Evolutionary conservation across 2,888 invertebrate genomes (phyloP).

Genomic region (Heliothis peltigera): DNA sequence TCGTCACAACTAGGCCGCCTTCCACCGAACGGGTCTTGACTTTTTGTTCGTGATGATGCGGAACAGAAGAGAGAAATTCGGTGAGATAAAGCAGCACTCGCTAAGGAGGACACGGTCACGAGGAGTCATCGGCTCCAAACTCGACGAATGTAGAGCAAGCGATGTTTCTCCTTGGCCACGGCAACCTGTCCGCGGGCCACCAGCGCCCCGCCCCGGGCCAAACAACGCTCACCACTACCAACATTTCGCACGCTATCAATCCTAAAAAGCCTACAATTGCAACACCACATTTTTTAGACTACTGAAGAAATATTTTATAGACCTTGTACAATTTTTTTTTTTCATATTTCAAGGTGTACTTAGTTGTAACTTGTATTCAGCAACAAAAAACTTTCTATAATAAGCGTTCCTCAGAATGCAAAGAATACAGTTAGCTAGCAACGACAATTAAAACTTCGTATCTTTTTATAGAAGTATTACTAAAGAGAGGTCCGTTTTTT

Average conservation of each 20-base stretch:
- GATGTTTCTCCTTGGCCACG: conserved; percentile 82
- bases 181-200: conserved; percentile 77
- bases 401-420: conserved; percentile 40
- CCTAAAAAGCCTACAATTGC: conserved; percentile 57
- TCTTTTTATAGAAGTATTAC: conserved; percentile 34
- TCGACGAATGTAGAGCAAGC: conserved; percentile 84
- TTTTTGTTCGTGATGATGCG: conserved; percentile 88
- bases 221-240: conserved; percentile 63
- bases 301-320: conserved; percentile 42
- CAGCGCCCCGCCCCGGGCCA: conserved; percentile 75
- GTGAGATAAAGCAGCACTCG: conserved; percentile 85
- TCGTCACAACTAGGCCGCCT: conserved; percentile 84
- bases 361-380: conserved; percentile 27
- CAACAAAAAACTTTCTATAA: conserved; percentile 52
- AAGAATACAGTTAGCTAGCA: conserved; percentile 37
- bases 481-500: conserved; percentile 34
- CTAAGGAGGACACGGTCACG: conserved; percentile 88
- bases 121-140: conserved; percentile 87
- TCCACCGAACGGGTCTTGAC: conserved; percentile 85
- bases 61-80: conserved; percentile 89
- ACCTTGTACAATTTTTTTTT: conserved; percentile 50
- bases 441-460: conserved; percentile 40
- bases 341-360: conserved; percentile 49
- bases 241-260: conserved; percentile 53
- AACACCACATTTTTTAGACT: conserved; percentile 44